These are phyloP conservation scores for Micrasema minimum DNA, from an alignment of 1,140 invertebrate species.

Conservation along the genomic window DNA sequence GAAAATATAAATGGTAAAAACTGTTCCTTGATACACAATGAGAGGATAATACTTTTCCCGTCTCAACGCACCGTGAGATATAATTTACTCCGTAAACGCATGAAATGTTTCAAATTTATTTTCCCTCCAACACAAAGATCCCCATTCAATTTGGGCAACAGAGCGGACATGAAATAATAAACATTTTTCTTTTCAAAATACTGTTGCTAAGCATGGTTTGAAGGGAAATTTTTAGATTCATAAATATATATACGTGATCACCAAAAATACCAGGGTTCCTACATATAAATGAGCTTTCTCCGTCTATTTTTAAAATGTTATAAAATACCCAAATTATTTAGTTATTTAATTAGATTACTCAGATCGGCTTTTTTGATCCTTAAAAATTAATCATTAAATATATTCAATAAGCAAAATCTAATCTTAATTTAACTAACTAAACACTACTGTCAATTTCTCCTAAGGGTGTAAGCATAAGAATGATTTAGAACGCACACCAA, in stretches of 20 bases:
- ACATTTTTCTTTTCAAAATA: slow-evolving; percentile 32
- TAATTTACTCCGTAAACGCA: slow-evolving; percentile 50
- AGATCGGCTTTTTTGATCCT: too few species aligned
- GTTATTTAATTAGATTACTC: not conserved
- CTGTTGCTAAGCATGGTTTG: slow-evolving; percentile 13
- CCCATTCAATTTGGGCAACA: slow-evolving; percentile 50
- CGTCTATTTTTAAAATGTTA: not conserved
- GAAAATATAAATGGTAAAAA: slow-evolving; percentile 36
- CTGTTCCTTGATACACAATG: slow-evolving; percentile 33
- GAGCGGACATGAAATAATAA: slow-evolving; percentile 49
- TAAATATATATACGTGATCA: slow-evolving; percentile 15
- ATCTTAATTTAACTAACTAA: too few species aligned
- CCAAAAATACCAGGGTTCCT: slow-evolving; percentile 9
- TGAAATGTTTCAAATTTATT: slow-evolving; percentile 49
- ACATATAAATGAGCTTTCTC: not conserved
- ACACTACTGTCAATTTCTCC: too few species aligned
- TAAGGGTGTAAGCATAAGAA: too few species aligned
- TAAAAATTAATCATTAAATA: too few species aligned
- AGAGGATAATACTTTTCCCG: slow-evolving; percentile 34
- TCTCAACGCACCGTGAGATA: slow-evolving; percentile 37
- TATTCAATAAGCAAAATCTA: too few species aligned
- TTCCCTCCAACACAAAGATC: slow-evolving; percentile 24
- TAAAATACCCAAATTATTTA: not conserved
- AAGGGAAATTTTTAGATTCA: slow-evolving; percentile 25
- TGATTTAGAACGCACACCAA: too few species aligned